Base-by-base conservation (phyloP, 2,888 invertebrate species). In the Sphaeridia pumilis region DNA sequence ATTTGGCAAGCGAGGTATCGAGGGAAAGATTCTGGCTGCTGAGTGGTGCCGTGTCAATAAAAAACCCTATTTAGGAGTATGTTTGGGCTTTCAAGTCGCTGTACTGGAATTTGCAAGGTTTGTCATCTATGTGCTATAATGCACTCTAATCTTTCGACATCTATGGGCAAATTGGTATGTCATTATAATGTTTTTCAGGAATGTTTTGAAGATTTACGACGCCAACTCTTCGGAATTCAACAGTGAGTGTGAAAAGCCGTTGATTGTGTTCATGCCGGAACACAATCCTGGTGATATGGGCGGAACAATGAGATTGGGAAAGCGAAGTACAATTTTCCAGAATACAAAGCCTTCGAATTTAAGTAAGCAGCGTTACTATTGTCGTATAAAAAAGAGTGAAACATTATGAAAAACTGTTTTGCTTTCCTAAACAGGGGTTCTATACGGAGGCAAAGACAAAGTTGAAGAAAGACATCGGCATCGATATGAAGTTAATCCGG, bases 221-320 rank as follows among this genome's bases (percentile, higher is more conserved):
- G 94, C 95, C 0, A 83, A 92, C 67, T 84, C 86, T 2, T 85
- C 87, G 0, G 98, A 97, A 74, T 82, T 88, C 31, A 77, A 83
- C 63, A 78, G 83, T 0, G 72, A 81, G 2, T 82, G 85, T 12
- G 73, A 74, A 31, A 73, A 85, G 70, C 86, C 88, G 27, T 75
- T 95, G 35, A 87, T 98, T 3, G 87, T 98, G 57, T 95, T 98
- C 66, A 99, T 99, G 98, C 95, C 97, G 0, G 98, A 99, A 72
- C 93, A 97, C 71, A 89, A 90, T 69, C 81, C 83, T 0, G 93
- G 89, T 0, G 78, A 84, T 63, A 80, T 90, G 76, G 98, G 98
- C 2, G 98, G 95, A 7, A 98, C 98, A 0, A 98, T 99, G 98
- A 76, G 98, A 55, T 74, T 99, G 44, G 98, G 98, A n/a, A 87